Evolutionary conservation across 2,888 invertebrate genomes (phyloP), one percentile per base, ranked within the genome.

Genomic region (Fragum fragum): DNA sequence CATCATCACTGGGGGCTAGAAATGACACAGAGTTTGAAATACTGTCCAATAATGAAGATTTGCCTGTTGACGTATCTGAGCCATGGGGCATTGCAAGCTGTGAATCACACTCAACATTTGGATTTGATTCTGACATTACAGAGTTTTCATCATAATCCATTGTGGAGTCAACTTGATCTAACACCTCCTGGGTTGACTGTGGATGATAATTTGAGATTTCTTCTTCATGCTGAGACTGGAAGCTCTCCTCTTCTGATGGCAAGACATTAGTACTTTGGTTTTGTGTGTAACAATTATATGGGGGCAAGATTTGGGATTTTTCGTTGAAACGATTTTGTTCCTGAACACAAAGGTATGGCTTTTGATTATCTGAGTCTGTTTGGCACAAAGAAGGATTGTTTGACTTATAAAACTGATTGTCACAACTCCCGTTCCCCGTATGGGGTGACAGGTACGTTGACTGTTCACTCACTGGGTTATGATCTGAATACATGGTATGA

Each of bases 361-460:
- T 83, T 83, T 83, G 83, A 83, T 83, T 83, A 83, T 83, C 83
- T 1, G 73, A 47, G 47, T 79, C 76, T 68, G 52, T 83, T 83
- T 83, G 83, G 83, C 83, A 83, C 83, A 83, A 66, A 72, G 69
- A 72, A 59, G 83, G 71, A 66, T 72, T 55, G 73, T 76, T 82
- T 66, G 73, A 73, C 66, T 77, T 77, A 36, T 66, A 83, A 28
- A 78, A 71, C 29, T 73, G 73, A 76, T 75, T 76, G 79, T 79
- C 83, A 66, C 79, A 72, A 61, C 66, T 79, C 71, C 76, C 70
- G 53, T 79, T 74, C 28, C 71, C 78, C 26, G 53, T 39, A 21
- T 63, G 73, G 47, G 74, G 39, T n/a, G 73, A 72, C 61, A 77
- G 71, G 53, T 68, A 70, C 29, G 52, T 59, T 32, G 42, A 28